phyloP scores from a whole-genome alignment of 2,113 vertebrate genomes.

The Poeciliopsis turrubarensis region DNA sequence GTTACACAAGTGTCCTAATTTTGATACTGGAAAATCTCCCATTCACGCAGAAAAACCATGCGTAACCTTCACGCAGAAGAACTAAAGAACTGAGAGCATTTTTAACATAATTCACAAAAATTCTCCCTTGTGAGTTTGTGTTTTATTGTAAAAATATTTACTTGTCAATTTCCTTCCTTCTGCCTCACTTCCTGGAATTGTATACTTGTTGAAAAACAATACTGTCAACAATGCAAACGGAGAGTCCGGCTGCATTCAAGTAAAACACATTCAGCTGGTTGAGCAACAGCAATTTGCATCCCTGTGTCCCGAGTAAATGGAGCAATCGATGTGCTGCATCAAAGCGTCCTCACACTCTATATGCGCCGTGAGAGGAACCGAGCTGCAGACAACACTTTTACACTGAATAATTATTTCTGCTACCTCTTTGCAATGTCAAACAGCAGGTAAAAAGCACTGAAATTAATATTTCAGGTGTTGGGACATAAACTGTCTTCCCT shows the following conservation, averaged over 20 bases:
- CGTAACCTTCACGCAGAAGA: neutral
- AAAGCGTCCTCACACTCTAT: conserved; percentile 34
- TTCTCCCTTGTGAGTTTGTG: neutral
- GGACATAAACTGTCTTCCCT: neutral
- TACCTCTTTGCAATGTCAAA: neutral
- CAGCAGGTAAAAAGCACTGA: neutral
- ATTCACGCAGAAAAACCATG: conserved; percentile 9
- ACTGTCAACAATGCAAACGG: neutral
- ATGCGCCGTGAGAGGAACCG: conserved; percentile 5
- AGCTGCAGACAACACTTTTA: neutral
- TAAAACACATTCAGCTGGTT: conserved; percentile 39
- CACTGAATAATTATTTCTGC: neutral
- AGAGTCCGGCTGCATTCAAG: conserved; percentile 8
- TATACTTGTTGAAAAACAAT: neutral
- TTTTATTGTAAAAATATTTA: conserved; percentile 5
- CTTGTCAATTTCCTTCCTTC: neutral
- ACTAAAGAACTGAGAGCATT: neutral
- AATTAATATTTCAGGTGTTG: neutral
- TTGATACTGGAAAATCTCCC: conserved; percentile 26
- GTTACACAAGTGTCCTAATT: conserved; percentile 37
- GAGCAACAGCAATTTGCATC: conserved; percentile 61
- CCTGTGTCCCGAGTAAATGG: conserved; percentile 11
- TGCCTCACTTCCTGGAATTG: neutral
- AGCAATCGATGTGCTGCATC: conserved; percentile 48
- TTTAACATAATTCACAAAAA: neutral